Conservation (phyloP, 2,888 invertebrate genomes). For the Phragmatobia fuliginosa region DNA sequence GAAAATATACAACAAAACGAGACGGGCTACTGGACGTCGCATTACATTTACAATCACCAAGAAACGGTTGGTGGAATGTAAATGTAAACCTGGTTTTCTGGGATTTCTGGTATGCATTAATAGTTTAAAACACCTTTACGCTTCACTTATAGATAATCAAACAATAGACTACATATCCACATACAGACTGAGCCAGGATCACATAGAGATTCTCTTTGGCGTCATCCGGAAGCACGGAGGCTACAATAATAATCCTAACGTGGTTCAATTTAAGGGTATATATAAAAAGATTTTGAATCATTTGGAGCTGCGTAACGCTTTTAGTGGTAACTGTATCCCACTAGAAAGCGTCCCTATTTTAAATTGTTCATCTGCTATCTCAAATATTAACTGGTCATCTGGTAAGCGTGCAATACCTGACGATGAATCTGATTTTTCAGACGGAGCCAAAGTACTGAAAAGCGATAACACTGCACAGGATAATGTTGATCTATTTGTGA, state of each 20-base stretch:
- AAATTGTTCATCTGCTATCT: no score
- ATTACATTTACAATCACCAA: background rate
- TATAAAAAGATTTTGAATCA: conserved; percentile 35
- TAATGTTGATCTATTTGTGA: no score
- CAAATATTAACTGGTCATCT: no score
- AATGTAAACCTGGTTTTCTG: conserved; percentile 21
- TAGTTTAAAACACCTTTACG: conserved; percentile 23
- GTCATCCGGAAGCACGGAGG: conserved; percentile 33
- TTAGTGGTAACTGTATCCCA: conserved; percentile 22
- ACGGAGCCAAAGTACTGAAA: no score
- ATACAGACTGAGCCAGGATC: conserved; percentile 34
- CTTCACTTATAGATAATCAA: conserved; percentile 18
- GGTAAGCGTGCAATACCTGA: no score
- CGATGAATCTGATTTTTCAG: no score
- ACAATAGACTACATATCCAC: conserved; percentile 23
- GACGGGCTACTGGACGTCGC: no score
- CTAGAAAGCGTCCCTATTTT: no score
- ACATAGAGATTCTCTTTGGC: conserved; percentile 34
- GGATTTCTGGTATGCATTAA: conserved; percentile 26
- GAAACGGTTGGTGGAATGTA: conserved; percentile 25
- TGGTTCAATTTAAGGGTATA: conserved; percentile 30
- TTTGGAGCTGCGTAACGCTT: conserved; percentile 28
- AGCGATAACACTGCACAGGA: no score
- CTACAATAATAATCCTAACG: conserved; percentile 28
- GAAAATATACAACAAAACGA: no score